phyloP scores from a whole-genome alignment of 2,113 vertebrate species.

The Myocastor coypus region DNA sequence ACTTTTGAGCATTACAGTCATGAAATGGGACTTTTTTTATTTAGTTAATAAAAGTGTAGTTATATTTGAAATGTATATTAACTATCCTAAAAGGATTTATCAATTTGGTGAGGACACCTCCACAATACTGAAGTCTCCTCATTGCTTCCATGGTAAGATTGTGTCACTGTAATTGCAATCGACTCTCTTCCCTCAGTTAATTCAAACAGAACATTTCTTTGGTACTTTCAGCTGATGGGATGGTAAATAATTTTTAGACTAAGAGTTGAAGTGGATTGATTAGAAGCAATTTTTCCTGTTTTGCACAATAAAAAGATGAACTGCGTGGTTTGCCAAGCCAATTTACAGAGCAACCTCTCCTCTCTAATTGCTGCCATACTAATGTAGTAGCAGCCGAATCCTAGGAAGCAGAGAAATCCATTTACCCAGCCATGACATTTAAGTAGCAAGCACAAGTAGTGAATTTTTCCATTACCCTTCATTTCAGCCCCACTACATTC shows the following conservation, averaged over 20 bases:
- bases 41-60: slow-evolving; percentile 80
- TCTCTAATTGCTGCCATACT: slow-evolving; percentile 93
- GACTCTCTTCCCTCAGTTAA: slow-evolving; percentile 82
- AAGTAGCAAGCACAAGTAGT: slow-evolving; percentile 89
- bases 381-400: slow-evolving; percentile 87
- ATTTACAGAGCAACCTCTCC: slow-evolving; percentile 91
- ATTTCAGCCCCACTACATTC: slow-evolving; percentile 91
- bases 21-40: slow-evolving; percentile 65
- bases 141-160: slow-evolving; percentile 72
- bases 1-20: slow-evolving; percentile 67
- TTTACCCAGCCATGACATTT: slow-evolving; percentile 93
- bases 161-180: slow-evolving; percentile 72
- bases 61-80: slow-evolving; percentile 85
- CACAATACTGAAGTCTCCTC: slow-evolving; percentile 78
- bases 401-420: slow-evolving; percentile 90
- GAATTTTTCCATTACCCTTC: slow-evolving; percentile 95
- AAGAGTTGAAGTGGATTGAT: slow-evolving; percentile 90
- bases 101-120: slow-evolving; percentile 83
- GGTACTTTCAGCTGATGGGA: slow-evolving; percentile 82
- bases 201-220: slow-evolving; percentile 87
- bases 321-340: slow-evolving; percentile 86
- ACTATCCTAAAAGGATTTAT: slow-evolving; percentile 88
- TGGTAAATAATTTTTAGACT: slow-evolving; percentile 87
- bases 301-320: slow-evolving; percentile 90
- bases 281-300: slow-evolving; percentile 90